Percentiles rank a stretch among this genome's conserved stretches.
phyloP scores from a whole-genome alignment of 2,888 invertebrate species.

The Adela reaumurella region DNA sequence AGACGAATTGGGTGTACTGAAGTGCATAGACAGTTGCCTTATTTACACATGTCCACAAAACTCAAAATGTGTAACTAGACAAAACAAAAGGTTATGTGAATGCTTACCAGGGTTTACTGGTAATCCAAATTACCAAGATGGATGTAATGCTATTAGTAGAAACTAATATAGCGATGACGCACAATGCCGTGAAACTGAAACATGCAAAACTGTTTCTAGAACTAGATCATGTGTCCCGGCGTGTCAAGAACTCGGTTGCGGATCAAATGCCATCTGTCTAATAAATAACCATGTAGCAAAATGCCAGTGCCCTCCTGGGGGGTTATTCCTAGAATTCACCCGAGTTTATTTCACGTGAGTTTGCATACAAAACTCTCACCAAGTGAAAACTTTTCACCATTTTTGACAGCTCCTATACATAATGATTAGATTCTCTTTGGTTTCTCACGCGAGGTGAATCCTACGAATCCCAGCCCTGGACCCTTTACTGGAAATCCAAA shows the following conservation, averaged over 20 bases:
- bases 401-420: too few species aligned
- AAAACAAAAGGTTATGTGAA: slow-evolving; percentile 76
- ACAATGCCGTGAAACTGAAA: slow-evolving; percentile 79
- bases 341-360: too few species aligned
- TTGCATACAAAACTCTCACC: too few species aligned
- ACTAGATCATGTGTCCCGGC: slow-evolving; percentile 69
- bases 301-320: slow-evolving; percentile 86
- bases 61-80: slow-evolving; percentile 71
- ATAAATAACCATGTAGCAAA: slow-evolving; percentile 87
- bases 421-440: too few species aligned
- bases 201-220: slow-evolving; percentile 64
- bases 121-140: slow-evolving; percentile 85
- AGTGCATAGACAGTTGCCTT: slow-evolving; percentile 74
- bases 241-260: slow-evolving; percentile 74
- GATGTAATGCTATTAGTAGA: slow-evolving; percentile 70
- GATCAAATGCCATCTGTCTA: slow-evolving; percentile 82
- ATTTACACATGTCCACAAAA: slow-evolving; percentile 82
- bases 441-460: too few species aligned
- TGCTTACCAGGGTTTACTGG: slow-evolving; percentile 82
- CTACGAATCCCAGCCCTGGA: too few species aligned
- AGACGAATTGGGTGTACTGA: slow-evolving; percentile 81
- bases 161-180: slow-evolving; percentile 76
- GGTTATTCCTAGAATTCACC: too few species aligned
- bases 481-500: slow-evolving; percentile 83
- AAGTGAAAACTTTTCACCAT: too few species aligned